Evolutionary conservation across 2,113 vertebrate species (phyloP).

Genomic region (Tragelaphus strepsiceros): DNA sequence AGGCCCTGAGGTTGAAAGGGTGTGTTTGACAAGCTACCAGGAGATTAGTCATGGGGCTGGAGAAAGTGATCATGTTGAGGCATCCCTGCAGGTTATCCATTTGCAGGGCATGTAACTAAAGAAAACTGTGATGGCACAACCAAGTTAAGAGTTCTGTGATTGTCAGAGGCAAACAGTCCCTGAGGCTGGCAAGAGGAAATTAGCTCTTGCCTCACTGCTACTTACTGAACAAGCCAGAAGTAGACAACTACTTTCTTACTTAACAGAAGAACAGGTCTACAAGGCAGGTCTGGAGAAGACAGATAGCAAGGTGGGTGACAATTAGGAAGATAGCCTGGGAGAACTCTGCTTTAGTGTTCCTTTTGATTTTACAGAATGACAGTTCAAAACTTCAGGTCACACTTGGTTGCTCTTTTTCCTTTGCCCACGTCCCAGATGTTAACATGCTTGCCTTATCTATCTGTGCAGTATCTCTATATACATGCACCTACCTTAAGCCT

Average conservation of each 20-base stretch:
- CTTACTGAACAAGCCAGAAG: background rate
- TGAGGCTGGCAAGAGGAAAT: background rate
- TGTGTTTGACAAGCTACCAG: background rate
- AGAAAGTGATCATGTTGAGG: background rate
- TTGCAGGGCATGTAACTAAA: background rate
- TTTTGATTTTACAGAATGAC: background rate
- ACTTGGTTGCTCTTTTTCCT: background rate
- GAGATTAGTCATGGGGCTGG: background rate
- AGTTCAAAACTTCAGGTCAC: background rate
- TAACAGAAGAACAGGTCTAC: background rate
- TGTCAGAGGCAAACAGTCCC: background rate
- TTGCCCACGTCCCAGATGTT: background rate
- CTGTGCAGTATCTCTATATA: background rate
- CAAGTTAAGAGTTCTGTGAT: background rate
- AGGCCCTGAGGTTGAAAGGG: background rate
- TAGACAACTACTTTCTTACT: background rate
- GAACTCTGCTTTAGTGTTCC: background rate
- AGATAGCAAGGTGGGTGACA: background rate
- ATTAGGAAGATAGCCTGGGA: background rate
- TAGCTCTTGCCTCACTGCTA: background rate
- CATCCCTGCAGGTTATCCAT: background rate
- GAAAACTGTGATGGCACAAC: background rate
- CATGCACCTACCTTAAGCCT: background rate
- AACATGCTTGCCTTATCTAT: background rate
- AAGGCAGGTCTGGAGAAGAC: background rate